A percentile compares a stretch with the other conserved stretches of the same genome.
phyloP scores from a whole-genome alignment of 2,113 vertebrate genomes.

The Redunca redunca region DNA sequence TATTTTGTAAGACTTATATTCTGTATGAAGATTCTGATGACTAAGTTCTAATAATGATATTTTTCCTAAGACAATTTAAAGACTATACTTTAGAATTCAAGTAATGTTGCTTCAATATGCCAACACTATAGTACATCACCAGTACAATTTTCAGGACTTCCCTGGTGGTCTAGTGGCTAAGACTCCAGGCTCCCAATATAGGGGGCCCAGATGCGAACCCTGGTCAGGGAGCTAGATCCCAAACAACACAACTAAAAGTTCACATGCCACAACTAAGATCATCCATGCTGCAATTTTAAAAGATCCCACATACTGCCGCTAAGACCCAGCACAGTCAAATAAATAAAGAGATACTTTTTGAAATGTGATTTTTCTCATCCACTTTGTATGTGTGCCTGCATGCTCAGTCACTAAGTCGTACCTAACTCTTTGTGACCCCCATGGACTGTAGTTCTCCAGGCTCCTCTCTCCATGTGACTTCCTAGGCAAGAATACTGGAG shows the following conservation, averaged over 20 bases:
- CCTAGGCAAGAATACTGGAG: not conserved
- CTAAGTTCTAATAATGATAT: not conserved
- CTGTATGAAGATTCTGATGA: not conserved
- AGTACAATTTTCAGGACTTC: not conserved
- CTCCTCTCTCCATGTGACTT: not conserved
- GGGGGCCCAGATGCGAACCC: not conserved
- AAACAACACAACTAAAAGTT: not conserved
- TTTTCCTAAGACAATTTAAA: constrained; percentile 25
- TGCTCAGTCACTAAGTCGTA: not conserved
- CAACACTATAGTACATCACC: not conserved
- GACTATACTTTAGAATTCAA: not conserved
- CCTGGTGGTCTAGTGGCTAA: not conserved
- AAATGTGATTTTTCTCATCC: not conserved
- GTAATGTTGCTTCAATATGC: not conserved
- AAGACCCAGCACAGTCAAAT: not conserved
- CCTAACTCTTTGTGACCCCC: not conserved
- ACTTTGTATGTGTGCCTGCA: not conserved
- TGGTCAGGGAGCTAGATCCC: not conserved
- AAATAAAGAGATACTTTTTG: not conserved
- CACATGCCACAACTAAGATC: not conserved
- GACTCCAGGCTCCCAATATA: not conserved
- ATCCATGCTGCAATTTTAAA: not conserved
- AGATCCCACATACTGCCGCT: not conserved
- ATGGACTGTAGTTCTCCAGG: not conserved
- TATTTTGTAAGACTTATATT: constrained; percentile 6